phyloP scores from a whole-genome alignment of 2,888 invertebrate genomes.

The Prenolepis imparis region DNA sequence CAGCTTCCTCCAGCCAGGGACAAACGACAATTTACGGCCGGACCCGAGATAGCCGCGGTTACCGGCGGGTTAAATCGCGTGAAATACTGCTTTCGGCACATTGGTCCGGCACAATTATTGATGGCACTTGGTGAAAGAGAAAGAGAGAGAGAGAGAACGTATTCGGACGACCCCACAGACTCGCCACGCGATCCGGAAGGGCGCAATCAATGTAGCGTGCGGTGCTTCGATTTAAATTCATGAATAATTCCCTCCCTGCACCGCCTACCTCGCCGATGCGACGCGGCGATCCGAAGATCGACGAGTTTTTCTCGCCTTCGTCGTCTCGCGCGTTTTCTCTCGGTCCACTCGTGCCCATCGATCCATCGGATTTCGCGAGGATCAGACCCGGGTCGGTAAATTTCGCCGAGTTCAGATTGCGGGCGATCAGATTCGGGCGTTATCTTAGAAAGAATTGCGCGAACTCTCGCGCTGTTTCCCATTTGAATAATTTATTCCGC shows the following conservation, averaged over 20 bases:
- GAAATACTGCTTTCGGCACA: constrained; percentile 79
- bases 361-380: constrained; percentile 32
- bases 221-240: constrained; percentile 82
- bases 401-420: constrained; percentile 40
- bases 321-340: constrained; percentile 39
- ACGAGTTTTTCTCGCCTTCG: constrained; percentile 62
- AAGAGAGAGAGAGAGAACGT: constrained; percentile 21
- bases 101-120: constrained; percentile 78
- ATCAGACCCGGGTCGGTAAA: constrained; percentile 23
- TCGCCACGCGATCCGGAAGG: constrained; percentile 70
- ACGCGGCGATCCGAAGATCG: constrained; percentile 66
- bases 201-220: constrained; percentile 81
- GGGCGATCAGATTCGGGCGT: neutral
- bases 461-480: neutral
- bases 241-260: constrained; percentile 80
- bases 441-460: constrained; percentile 38
- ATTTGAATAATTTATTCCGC: constrained; percentile 41
- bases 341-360: neutral
- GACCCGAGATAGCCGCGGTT: constrained; percentile 57
- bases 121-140: constrained; percentile 60
- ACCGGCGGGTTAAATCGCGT: constrained; percentile 76
- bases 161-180: constrained; percentile 19
- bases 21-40: constrained; percentile 65
- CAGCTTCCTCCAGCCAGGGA: constrained; percentile 20
- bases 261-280: neutral